A percentile compares a stretch with the other conserved stretches of the same genome.
Conservation (phyloP, 1,140 invertebrate genomes). For the Lasaia peninsularis region DNA sequence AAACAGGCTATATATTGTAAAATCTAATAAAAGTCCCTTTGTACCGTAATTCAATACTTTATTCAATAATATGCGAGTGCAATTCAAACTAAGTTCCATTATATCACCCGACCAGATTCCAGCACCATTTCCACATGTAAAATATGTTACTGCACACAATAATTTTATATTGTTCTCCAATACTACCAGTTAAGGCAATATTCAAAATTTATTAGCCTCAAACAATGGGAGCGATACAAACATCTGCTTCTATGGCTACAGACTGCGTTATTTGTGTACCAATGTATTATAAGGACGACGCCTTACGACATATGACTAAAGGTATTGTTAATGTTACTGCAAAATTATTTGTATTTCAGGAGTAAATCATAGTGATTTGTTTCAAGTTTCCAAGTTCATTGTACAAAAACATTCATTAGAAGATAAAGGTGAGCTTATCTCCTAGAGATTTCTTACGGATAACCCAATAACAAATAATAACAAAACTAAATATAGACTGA, state of each 20-base stretch:
- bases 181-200: slow-evolving; percentile 21
- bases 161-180: slow-evolving; percentile 30
- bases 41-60: not conserved
- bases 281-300: not conserved
- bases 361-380: no score
- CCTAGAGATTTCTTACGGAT: no score
- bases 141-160: slow-evolving; percentile 23
- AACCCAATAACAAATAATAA: no score
- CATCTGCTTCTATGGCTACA: slow-evolving; percentile 16
- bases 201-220: slow-evolving; percentile 25
- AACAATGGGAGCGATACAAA: slow-evolving; percentile 23
- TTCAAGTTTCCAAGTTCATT: no score
- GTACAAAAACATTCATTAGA: no score
- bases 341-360: no score
- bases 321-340: not conserved
- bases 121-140: slow-evolving; percentile 10
- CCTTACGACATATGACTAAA: not conserved
- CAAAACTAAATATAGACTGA: no score
- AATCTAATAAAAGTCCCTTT: slow-evolving; percentile 6
- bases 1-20: not conserved
- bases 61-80: slow-evolving; percentile 6
- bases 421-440: no score
- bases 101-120: slow-evolving; percentile 6
- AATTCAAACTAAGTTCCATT: slow-evolving; percentile 1
- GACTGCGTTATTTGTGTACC: slow-evolving; percentile 9